Conservation (phyloP, 2,113 vertebrate genomes). For the Hepsetus odoe region DNA sequence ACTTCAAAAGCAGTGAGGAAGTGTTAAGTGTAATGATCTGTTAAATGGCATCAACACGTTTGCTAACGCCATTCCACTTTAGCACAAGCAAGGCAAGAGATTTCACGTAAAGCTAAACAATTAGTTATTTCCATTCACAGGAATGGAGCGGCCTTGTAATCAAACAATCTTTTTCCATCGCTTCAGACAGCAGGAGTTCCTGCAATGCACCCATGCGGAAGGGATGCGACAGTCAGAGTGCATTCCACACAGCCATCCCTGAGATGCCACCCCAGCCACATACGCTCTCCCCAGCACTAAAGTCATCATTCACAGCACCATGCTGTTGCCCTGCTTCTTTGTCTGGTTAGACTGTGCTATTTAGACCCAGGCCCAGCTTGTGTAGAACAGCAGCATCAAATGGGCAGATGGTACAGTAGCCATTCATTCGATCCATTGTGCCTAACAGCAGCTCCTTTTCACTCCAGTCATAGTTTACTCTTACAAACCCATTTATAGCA, state of each 20-base stretch:
- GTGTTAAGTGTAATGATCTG: neutral
- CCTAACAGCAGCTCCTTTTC: no score
- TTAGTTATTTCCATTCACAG: neutral
- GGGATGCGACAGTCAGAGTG: slow-evolving; percentile 30
- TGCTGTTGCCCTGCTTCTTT: neutral
- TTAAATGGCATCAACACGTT: neutral
- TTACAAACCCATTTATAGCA: neutral
- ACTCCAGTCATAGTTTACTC: no score
- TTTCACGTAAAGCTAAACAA: neutral
- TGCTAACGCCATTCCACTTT: neutral
- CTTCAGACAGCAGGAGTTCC: slow-evolving; percentile 20
- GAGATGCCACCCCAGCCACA: neutral
- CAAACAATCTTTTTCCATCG: neutral
- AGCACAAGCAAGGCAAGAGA: no score
- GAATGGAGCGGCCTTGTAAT: neutral
- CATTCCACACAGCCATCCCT: slow-evolving; percentile 33
- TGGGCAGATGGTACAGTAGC: no score
- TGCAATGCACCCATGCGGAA: slow-evolving; percentile 41
- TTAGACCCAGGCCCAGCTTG: neutral
- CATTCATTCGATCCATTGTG: no score
- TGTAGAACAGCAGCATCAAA: neutral
- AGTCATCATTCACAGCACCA: neutral
- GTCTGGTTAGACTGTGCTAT: neutral
- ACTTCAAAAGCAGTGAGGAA: neutral
- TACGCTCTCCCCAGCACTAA: neutral